phyloP scores from a whole-genome alignment of 2,113 vertebrate species.

The Lipotes vexillifer region DNA sequence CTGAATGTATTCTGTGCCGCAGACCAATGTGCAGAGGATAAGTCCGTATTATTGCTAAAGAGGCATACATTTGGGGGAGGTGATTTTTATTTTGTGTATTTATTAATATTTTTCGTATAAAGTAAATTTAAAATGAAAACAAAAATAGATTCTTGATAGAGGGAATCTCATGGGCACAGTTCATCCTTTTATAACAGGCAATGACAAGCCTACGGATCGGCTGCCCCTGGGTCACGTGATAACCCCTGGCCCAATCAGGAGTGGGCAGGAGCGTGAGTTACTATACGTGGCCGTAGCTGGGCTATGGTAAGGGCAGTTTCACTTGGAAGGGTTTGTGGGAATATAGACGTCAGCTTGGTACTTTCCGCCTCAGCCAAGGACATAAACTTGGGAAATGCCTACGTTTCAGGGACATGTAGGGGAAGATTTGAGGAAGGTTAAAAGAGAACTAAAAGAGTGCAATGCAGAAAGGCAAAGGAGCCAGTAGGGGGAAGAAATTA shows the following conservation, averaged over 20 bases:
- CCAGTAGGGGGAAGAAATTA: not conserved
- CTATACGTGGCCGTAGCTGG: fast-evolving
- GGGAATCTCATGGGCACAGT: not conserved
- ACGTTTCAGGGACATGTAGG: not conserved
- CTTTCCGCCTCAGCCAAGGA: not conserved
- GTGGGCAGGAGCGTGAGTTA: not conserved
- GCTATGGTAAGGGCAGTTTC: not conserved
- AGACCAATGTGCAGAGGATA: not conserved
- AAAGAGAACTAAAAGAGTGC: not conserved
- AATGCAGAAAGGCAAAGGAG: not conserved
- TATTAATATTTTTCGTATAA: not conserved
- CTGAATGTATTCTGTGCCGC: not conserved
- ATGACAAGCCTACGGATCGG: not conserved
- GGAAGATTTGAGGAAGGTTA: not conserved
- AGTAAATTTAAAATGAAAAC: not conserved
- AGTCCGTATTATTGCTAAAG: not conserved
- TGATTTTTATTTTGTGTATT: not conserved
- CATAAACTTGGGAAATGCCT: not conserved
- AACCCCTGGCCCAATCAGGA: not conserved
- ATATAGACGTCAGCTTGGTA: no score
- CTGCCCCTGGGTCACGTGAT: not conserved
- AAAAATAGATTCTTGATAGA: not conserved
- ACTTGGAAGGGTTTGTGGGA: not conserved
- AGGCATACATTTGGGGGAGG: no score
- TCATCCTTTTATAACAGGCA: not conserved